Base-by-base conservation (phyloP, 2,888 invertebrate genomes). In the Trichogramma evanescens region DNA sequence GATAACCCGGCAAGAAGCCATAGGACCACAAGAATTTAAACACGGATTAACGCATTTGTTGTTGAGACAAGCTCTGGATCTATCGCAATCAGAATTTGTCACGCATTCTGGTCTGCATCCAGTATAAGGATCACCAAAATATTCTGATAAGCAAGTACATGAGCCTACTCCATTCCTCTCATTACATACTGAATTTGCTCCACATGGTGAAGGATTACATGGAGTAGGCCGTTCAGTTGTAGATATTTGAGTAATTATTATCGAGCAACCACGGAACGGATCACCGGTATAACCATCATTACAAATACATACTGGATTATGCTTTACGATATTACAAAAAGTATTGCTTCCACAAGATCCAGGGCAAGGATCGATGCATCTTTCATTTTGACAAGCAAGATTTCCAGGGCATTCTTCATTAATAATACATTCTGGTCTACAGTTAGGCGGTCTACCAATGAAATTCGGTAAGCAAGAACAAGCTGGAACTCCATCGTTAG, bases 1-100 rank as follows among this genome's bases (percentile, higher is more conserved):
- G 50, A 86, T 82, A 40, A 92, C 91, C 62, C 83, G 83, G 71
- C 93, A 93, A 66, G 87, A 86, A 1, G 93, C 89, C 71, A 87
- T 88, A 39, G 87, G 79, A 6, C 93, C 93, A 75, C 93, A 93
- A 26, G 87, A 88, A 62, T 89, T 89, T 56, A 86, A 84, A 72
- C 93, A 93, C 26, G 93, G 92, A 79, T 92, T 87, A 63, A 84
- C 81, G 73, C 93, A 94, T 81, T 93, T 91, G 71, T 90, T 90
- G 74, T 90, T 90, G 39, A 89, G 81, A 73, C 94, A 95, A 55
- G 93, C 89, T 70, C 84, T 88, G 67, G 86, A 84, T 65, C 84
- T 83, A 43, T 86, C 80, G 70, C 93, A 93, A 70, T 93, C 93
- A 40, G 88, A 87, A 73, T 93, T 93, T 54, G 86, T 87, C 4